Conservation (phyloP, 2,888 invertebrate species). For the Diaperis boleti region DNA sequence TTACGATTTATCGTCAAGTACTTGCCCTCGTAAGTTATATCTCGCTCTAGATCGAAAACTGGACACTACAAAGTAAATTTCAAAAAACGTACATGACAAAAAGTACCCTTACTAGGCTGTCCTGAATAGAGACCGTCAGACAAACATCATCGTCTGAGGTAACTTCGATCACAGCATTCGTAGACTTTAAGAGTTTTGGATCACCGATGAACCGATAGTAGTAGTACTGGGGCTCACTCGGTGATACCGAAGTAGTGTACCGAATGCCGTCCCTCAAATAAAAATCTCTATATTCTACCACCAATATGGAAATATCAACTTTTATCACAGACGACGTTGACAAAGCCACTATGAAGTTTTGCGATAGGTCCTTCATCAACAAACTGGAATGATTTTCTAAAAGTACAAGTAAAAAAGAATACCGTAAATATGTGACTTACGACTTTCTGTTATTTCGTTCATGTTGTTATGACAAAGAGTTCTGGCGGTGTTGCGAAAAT, state of each 20-base stretch:
- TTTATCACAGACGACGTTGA: slow-evolving; percentile 71
- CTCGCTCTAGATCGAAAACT: slow-evolving; percentile 83
- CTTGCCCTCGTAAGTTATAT: slow-evolving; percentile 80
- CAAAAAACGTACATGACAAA: not conserved
- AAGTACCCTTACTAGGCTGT: slow-evolving; percentile 72
- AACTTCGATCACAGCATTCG: slow-evolving; percentile 72
- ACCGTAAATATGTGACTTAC: slow-evolving; percentile 3
- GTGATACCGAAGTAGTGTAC: slow-evolving; percentile 66
- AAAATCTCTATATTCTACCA: slow-evolving; percentile 73
- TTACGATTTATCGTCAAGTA: slow-evolving; percentile 82
- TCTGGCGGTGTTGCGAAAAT: slow-evolving; percentile 71
- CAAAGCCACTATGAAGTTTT: slow-evolving; percentile 51
- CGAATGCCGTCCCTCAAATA: slow-evolving; percentile 65
- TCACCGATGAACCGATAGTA: slow-evolving; percentile 68
- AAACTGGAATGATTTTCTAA: slow-evolving; percentile 9
- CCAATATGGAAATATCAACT: slow-evolving; percentile 71
- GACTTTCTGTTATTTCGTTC: slow-evolving; percentile 45
- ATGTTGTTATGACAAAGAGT: slow-evolving; percentile 73
- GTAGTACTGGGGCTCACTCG: slow-evolving; percentile 72
- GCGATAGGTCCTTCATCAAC: slow-evolving; percentile 6
- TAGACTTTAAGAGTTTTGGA: slow-evolving; percentile 47
- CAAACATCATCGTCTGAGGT: slow-evolving; percentile 77
- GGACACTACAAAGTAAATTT: slow-evolving; percentile 76
- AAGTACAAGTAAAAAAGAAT: not conserved
- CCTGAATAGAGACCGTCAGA: slow-evolving; percentile 84